Base-by-base conservation (phyloP, 2,113 vertebrate species). In the Osmerus mordax region DNA sequence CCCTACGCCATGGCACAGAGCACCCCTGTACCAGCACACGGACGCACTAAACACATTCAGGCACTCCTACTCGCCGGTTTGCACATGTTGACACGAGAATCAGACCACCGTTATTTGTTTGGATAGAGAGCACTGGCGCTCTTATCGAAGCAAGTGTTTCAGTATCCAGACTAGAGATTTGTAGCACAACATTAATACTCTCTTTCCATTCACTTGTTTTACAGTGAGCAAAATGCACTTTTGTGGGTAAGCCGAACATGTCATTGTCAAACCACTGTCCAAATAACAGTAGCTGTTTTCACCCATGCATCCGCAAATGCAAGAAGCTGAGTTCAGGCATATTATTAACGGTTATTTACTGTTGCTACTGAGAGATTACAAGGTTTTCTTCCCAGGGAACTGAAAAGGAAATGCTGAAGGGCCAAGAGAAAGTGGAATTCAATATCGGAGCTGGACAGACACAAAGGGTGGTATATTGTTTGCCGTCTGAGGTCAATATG, bases 1-100 rank as follows among this genome's bases (percentile, higher is more conserved):
- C 84, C 81, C 84, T 71, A 89, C 87, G 59, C 87, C 87, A 85
- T 90, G 89, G 87, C 88, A 93, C 91, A 83, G 86, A 84, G 82
- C 77, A 75, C 80, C 75, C 84, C 81, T 72, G 88, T 87, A 87
- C 91, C 88, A 88, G 85, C 81, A 54, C 82, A 83, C 84, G 54
- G 59, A 72, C 74, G 71, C 80, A 80, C 87, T 84, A 78, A 78
- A 82, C 83, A 82, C 78, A 14, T 73, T 77, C 82, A 84, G 79
- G 47, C 69, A 65, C 69, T 54, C 73, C 63, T 47, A 78, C 84
- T 80, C 75, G 63, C 72, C 65, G 25, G 54, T 68, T 69, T 79
- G 23, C 80, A 81, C 76, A 73, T 69, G 76, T 80, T 67, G 74
- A 78, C 78, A 78, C 77, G 72, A 84, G 77, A 76, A 68, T 71